Conservation (phyloP, 2,113 vertebrate species). For the Sarotherodon lohbergeri region DNA sequence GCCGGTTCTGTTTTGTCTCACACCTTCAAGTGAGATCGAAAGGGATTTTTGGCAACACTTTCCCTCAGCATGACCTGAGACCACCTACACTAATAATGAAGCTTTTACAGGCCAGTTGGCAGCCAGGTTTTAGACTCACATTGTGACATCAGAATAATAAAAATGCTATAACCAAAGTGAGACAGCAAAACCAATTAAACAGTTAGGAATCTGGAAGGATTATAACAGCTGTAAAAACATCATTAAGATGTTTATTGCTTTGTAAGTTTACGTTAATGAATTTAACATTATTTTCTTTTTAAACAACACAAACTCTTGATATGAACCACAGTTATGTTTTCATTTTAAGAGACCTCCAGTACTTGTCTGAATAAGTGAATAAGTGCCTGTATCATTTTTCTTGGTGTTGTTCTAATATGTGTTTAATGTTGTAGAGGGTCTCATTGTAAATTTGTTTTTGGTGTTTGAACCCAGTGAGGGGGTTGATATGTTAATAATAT, state of each 20-base stretch:
- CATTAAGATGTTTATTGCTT: not conserved
- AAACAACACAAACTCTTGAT: not conserved
- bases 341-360: not conserved
- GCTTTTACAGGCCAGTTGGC: not conserved
- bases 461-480: not conserved
- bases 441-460: not conserved
- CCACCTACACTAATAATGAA: not conserved
- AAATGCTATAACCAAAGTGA: not conserved
- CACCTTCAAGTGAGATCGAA: not conserved
- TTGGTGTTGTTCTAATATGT: fast-evolving
- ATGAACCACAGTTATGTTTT: not conserved
- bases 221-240: not conserved
- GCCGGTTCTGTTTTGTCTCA: slow-evolving; percentile 17
- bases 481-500: not conserved
- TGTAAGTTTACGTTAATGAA: fast-evolving
- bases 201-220: not conserved
- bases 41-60: slow-evolving; percentile 22
- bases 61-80: not conserved
- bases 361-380: not conserved
- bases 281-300: not conserved
- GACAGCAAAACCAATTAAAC: not conserved
- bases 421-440: not conserved
- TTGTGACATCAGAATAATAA: not conserved
- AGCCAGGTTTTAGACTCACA: not conserved
- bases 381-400: not conserved